Evolutionary conservation across 2,113 vertebrate species (phyloP).

Genomic region (Chionomys nivalis): DNA sequence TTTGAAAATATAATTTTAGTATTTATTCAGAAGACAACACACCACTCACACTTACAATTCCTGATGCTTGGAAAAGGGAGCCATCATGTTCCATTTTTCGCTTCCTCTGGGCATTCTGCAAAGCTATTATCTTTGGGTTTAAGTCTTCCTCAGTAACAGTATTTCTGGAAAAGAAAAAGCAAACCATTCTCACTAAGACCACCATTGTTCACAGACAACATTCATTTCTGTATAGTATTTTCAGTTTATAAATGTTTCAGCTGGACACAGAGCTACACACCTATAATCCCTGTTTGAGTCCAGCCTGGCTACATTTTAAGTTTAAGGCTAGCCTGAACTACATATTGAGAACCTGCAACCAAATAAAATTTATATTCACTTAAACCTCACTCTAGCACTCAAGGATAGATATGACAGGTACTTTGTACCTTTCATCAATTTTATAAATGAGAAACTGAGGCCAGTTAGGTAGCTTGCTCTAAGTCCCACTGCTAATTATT

Average conservation of each 20-base stretch:
- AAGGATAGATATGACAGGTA: neutral
- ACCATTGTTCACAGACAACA: constrained; percentile 15
- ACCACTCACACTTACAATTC: constrained; percentile 89
- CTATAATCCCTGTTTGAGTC: neutral
- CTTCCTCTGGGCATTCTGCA: constrained; percentile 94
- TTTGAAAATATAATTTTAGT: constrained; percentile 24
- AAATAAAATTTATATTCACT: constrained; percentile 14
- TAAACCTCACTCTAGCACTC: neutral
- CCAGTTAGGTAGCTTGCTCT: neutral
- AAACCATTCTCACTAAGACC: constrained; percentile 33
- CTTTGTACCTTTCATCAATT: neutral
- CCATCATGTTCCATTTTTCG: constrained; percentile 93
- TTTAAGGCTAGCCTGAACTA: neutral
- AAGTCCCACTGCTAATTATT: neutral
- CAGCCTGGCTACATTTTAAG: neutral
- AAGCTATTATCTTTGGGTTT: constrained; percentile 89
- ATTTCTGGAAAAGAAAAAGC: constrained; percentile 86
- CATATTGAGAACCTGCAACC: neutral
- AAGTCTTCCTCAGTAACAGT: constrained; percentile 89
- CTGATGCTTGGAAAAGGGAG: constrained; percentile 91
- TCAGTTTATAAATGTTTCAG: constrained; percentile 34
- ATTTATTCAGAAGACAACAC: constrained; percentile 6
- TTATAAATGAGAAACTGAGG: constrained; percentile 48
- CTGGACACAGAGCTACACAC: neutral
- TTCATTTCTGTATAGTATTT: constrained; percentile 7